phyloP scores from a whole-genome alignment of 2,113 vertebrate species.

The Pteronura brasiliensis region DNA sequence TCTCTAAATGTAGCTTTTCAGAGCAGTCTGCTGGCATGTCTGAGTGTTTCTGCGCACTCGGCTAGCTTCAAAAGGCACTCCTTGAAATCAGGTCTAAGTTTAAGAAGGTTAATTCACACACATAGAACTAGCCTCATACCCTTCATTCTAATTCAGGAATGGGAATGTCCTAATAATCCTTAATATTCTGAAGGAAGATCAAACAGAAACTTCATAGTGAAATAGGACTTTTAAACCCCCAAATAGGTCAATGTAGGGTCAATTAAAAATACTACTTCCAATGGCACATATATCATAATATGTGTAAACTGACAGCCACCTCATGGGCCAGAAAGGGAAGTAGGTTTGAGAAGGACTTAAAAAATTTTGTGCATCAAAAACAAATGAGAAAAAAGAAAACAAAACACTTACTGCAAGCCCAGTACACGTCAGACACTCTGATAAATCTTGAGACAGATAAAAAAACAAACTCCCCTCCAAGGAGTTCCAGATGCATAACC shows the following conservation, averaged over 20 bases:
- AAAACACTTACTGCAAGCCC: background rate
- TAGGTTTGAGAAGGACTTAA: background rate
- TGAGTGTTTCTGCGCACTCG: background rate
- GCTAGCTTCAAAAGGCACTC: background rate
- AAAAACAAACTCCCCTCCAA: background rate
- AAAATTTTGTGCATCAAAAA: background rate
- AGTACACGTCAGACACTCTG: background rate
- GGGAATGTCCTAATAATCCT: background rate
- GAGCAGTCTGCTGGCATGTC: background rate
- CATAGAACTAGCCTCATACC: background rate
- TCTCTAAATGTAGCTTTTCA: background rate
- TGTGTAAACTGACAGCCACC: background rate
- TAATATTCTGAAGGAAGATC: background rate
- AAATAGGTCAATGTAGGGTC: background rate
- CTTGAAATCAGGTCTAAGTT: background rate
- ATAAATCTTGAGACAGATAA: background rate
- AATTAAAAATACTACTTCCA: conserved; percentile 24
- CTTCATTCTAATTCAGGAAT: background rate
- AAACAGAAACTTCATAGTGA: background rate
- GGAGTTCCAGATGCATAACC: background rate
- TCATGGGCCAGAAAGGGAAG: background rate
- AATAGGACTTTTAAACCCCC: conserved; percentile 13
- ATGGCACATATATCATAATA: background rate
- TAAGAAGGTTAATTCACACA: background rate
- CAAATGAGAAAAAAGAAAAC: background rate